Conservation (phyloP, 2,888 invertebrate genomes). For the Mystacides longicornis region DNA sequence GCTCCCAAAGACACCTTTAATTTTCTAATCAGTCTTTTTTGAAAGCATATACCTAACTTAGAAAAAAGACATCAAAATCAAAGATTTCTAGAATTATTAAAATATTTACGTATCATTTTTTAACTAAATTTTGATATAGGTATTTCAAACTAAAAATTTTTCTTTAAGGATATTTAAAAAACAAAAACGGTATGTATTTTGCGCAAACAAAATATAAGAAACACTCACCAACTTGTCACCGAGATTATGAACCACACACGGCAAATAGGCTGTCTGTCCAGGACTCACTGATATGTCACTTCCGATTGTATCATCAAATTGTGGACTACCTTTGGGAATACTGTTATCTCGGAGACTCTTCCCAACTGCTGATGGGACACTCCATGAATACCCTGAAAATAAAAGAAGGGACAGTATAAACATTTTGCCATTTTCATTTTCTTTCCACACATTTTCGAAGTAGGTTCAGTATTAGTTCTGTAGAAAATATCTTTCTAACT, state of each 20-base stretch:
- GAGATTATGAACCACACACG: conserved; percentile 36
- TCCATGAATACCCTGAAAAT: conserved; percentile 23
- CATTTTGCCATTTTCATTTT: not conserved
- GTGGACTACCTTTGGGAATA: conserved; percentile 13
- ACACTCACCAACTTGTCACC: conserved; percentile 39
- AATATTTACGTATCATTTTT: no score
- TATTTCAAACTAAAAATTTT: no score
- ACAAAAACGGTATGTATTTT: no score
- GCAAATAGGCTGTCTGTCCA: conserved; percentile 37
- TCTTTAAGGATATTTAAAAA: no score
- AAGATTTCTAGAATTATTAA: no score
- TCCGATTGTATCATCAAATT: conserved; percentile 25
- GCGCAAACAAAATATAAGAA: not conserved
- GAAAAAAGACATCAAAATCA: no score
- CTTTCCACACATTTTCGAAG: not conserved
- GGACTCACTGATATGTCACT: conserved; percentile 30
- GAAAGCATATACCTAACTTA: no score
- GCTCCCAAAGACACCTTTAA: no score
- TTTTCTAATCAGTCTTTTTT: no score
- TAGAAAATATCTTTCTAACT: no score
- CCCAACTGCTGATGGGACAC: conserved; percentile 6
- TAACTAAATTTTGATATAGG: no score
- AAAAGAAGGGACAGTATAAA: not conserved
- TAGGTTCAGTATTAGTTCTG: no score
- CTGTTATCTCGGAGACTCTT: conserved; percentile 5